Base-by-base conservation (phyloP, 2,888 invertebrate species). In the Helobdella robusta region DNA sequence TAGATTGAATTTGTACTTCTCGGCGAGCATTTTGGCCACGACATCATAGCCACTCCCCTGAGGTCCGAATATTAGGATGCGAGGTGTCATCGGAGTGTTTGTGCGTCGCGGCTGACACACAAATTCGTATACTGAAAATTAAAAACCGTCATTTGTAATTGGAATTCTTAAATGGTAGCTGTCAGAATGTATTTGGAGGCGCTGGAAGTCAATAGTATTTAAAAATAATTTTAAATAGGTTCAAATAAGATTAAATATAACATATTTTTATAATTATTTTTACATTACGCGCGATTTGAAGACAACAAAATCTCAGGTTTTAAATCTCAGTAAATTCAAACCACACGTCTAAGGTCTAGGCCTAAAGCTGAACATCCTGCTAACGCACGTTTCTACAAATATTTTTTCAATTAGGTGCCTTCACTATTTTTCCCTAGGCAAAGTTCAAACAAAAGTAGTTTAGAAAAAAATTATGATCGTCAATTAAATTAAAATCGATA, bases 41-140 rank as follows among this genome's bases (percentile, higher is more conserved):
- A 77, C 76, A 11, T 73, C 75, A 68, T 78, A 77, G 4, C 79
- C 79, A 65, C 76, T 74, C 5, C 79, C 79, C 32, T 76, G 75
- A 28, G 79, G 74, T 6, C 79, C 79, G 50, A 79, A 70, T 18
- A 80, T 68, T n/a, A 79, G 71, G 30, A 80, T 72, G 30, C 79
- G 71, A 1, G 79, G 79, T 1, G 76, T 78, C 69, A 76, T 75
- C n/a, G 79, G 79, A 6, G 79, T 78, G 60, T 72, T 73, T 3
- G 78, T 75, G 23, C 79, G 70, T 4, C 73, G 69, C 66, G 73
- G 72, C 20, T 72, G 73, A 58, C 74, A 73, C 46, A 79, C 67
- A 72, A 75, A 78, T 5, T 75, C 74, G 54, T 74, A 72, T 50
- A 74, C 78, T 78, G 74, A 28, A 72, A 71, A 58, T 18, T n/a